Conservation (phyloP, 2,888 invertebrate genomes). For the Himalopsyche anomala region DNA sequence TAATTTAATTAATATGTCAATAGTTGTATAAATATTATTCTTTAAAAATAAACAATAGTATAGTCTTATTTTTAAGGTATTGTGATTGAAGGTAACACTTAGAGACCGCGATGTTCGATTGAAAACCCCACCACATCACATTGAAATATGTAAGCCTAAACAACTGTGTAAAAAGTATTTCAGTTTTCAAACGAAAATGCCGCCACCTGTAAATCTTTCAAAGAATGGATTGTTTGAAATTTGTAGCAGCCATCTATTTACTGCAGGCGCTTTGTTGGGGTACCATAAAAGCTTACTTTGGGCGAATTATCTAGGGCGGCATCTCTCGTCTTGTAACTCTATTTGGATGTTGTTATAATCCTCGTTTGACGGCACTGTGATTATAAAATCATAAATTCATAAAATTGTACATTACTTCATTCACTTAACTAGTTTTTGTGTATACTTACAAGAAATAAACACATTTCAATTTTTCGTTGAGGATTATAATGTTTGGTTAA, state of each 20-base stretch:
- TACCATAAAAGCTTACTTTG: constrained; percentile 14
- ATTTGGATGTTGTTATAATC: constrained; percentile 43
- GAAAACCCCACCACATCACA: background rate
- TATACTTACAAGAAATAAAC: background rate
- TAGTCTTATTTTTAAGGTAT: too few relatives aligned
- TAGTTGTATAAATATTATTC: too few relatives aligned
- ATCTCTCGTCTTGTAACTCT: constrained; percentile 43
- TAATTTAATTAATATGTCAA: too few relatives aligned
- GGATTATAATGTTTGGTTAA: background rate
- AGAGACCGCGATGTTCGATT: background rate
- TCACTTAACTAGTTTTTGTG: background rate
- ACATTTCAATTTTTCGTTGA: constrained; percentile 1
- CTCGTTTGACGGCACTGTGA: constrained; percentile 9
- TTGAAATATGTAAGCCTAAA: background rate
- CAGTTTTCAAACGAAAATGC: constrained; percentile 53
- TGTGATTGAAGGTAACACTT: too few relatives aligned
- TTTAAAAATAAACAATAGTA: too few relatives aligned
- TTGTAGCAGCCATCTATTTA: constrained; percentile 61
- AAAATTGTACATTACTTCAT: background rate
- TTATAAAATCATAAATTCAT: constrained; percentile 26
- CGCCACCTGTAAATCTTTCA: constrained; percentile 57
- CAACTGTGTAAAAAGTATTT: constrained; percentile 15
- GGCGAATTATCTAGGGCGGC: constrained; percentile 15
- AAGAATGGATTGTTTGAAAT: constrained; percentile 62
- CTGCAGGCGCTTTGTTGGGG: constrained; percentile 53